Evolutionary conservation across 2,888 invertebrate genomes (phyloP), one percentile per base, ranked within the genome.

Genomic region (Drosophila birchii): DNA sequence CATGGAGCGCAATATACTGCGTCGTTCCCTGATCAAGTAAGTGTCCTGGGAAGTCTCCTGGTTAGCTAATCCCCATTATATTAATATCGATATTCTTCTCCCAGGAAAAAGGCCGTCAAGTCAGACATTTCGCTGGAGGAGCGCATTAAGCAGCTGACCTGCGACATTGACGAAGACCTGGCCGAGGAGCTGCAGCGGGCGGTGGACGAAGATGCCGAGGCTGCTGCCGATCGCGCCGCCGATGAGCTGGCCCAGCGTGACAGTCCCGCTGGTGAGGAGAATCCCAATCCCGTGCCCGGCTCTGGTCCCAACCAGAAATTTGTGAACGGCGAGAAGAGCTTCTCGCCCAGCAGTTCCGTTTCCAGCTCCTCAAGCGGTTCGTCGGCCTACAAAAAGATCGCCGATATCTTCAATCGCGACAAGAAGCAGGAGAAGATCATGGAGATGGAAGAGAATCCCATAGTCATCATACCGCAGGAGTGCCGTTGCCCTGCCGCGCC

Each of bases 101-200:
- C 14, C 59, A 93, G 93, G 60, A 93, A 93, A 89, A 93, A 93
- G 64, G 88, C 91, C 54, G 88, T 91, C 20, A 92, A 92, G 77
- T 90, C 92, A 16, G 96, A 96, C 79, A 95, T 96, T 59, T 96
- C 97, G 0, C 93, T 98, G 43, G 96, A 97, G 64, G 98, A 98
- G 89, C 94, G 97, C 74, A 97, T 98, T 78, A 95, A 96, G 53
- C 95, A 96, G 89, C 93, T 98, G 55, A 98, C 97, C 1, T 97
- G 97, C 90, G 96, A 97, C 91, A 95, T 96, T 43, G 97, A 97
- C 73, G 96, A 96, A 53, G 94, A 94, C 51, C 71, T 85, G 2
- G 84, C 49, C 16, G 84, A 85, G 81, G 84, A 85, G 44, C 54
- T 85, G 20, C 69, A 81, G 7, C 79, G 87, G 43, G 71, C 71